A percentile compares a stretch with the other conserved stretches of the same genome.
Conservation (phyloP, 2,888 invertebrate genomes). For the Drosophila nr. medialis region DNA sequence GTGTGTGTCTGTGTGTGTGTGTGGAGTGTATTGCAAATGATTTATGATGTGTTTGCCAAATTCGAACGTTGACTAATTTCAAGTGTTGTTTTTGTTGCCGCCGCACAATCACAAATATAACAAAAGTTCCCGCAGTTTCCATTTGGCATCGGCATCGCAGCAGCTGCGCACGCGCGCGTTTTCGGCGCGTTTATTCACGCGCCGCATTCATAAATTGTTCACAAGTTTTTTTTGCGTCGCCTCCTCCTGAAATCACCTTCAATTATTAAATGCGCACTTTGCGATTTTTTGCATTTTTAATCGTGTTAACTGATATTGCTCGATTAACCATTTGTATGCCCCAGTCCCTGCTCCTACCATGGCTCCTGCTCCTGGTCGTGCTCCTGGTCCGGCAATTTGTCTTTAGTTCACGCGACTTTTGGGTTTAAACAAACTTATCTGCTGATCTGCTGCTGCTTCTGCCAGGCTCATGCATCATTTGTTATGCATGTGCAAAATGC, state of each 20-base stretch:
- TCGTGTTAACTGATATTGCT: neutral
- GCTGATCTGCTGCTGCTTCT: conserved; percentile 8
- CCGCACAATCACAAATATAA: conserved; percentile 47
- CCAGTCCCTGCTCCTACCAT: neutral
- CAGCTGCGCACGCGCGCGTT: conserved; percentile 49
- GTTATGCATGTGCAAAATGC: conserved; percentile 54
- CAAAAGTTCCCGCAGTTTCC: conserved; percentile 41
- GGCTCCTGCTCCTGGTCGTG: neutral
- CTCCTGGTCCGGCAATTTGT: conserved; percentile 36
- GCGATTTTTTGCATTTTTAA: neutral
- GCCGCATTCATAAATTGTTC: neutral
- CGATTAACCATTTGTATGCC: conserved; percentile 23
- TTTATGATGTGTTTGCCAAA: conserved; percentile 73
- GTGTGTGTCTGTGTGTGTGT: conserved; percentile 4
- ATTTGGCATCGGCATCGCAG: neutral
- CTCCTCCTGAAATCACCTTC: neutral
- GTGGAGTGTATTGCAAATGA: conserved; percentile 55
- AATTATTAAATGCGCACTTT: neutral
- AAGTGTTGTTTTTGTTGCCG: conserved; percentile 33
- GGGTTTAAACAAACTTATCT: conserved; percentile 36
- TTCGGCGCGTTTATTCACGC: conserved; percentile 29
- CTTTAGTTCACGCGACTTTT: conserved; percentile 21
- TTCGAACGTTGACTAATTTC: conserved; percentile 73
- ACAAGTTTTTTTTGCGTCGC: neutral
- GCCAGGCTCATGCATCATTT: conserved; percentile 53